These are phyloP conservation scores for Halictus ligatus DNA, from an alignment of 2,888 invertebrate species.

Conservation along the genomic window DNA sequence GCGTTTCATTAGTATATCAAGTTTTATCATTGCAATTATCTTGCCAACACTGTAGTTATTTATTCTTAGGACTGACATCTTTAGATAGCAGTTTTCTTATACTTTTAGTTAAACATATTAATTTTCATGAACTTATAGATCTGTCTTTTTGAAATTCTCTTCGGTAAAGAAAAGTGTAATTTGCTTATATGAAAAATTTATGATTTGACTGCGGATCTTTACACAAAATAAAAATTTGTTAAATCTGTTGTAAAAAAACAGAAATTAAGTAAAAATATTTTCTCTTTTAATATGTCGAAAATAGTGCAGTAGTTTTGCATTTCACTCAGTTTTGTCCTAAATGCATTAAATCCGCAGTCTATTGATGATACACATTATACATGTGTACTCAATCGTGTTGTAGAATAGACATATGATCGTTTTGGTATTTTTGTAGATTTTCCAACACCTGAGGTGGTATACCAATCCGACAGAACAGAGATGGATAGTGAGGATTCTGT, in stretches of 20 bases:
- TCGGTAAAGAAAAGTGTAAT: background rate
- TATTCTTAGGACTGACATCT: background rate
- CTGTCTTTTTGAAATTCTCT: background rate
- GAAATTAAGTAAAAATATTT: background rate
- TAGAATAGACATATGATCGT: background rate
- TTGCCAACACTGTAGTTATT: background rate
- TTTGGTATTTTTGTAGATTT: slow-evolving; percentile 89
- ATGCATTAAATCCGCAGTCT: no score
- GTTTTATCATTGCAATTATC: background rate
- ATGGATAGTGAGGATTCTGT: slow-evolving; percentile 99
- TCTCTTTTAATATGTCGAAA: background rate
- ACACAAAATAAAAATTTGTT: background rate
- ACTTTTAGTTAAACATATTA: background rate
- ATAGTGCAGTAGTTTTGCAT: background rate
- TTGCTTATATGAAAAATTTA: background rate
- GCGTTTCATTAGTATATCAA: background rate
- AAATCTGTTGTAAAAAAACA: background rate
- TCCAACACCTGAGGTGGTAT: slow-evolving; percentile 99
- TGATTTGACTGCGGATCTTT: background rate
- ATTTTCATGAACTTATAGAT: background rate
- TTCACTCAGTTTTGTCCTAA: no score
- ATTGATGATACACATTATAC: no score
- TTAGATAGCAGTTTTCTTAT: background rate
- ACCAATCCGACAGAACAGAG: slow-evolving; percentile 99
- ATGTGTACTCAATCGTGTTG: no score